Base-by-base conservation (phyloP, 2,113 vertebrate genomes). In the Cephalopterus ornatus region DNA sequence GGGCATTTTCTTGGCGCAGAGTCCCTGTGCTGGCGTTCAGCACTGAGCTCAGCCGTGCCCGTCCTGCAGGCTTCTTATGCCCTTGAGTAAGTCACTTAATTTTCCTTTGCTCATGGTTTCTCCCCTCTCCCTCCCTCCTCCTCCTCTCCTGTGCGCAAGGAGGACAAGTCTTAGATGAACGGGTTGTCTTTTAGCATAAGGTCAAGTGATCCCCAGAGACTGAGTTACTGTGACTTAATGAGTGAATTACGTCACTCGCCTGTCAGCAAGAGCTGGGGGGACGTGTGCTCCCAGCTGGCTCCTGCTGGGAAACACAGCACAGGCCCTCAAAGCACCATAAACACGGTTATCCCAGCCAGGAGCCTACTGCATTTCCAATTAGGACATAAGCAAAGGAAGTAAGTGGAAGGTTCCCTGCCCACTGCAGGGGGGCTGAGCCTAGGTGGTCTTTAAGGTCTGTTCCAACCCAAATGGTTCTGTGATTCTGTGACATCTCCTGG, bases 181-280 rank as follows among this genome's bases (percentile, higher is more conserved):
- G 85, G 17, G 39, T 55, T 89, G 80, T 71, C 89, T 67, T 86
- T 41, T 32, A 72, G 47, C 42, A 24, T 91, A 77, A 95, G 89
- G 77, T 74, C 91, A 93, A 87, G 68, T 35, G 83, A 71, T 84
- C 46, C 85, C 86, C 88, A 61, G 83, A 86, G 76, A 39, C 73
- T 28, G 89, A 96, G 42, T 61, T 86, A 26, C 68, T 88, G 91
- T 91, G 92, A 67, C 76, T 81, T 78, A 74, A 93, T 88, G 79
- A 95, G 86, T 92, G 86, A 86, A 78, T 88, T 84, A 63, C 3
- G 1, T 93, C 83, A 92, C 65, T 68, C 71, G 47, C 24, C 86
- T 77, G 35, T 93, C 94, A 93, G 67, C 68, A 77, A 17, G 76
- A 47, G 24, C 72, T 42, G 72, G 16, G 26, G 26, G 79, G 23